These are phyloP conservation scores for Macrosteles quadrilineatus DNA, from an alignment of 1,140 invertebrate species.

Conservation along the genomic window DNA sequence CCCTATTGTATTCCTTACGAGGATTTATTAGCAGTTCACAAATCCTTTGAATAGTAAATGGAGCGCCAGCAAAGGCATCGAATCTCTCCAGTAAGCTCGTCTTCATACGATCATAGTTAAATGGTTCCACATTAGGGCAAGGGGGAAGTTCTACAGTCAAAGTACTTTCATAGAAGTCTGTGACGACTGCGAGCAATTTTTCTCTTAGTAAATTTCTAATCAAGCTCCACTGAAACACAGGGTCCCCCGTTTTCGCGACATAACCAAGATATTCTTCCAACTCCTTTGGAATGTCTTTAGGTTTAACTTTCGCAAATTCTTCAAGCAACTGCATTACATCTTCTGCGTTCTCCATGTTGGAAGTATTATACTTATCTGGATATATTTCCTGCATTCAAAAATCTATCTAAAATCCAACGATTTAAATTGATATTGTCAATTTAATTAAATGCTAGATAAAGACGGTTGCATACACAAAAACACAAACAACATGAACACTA, in stretches of 20 bases:
- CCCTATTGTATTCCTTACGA: slow-evolving; percentile 90
- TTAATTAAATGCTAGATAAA: too few relatives aligned
- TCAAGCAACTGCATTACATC: slow-evolving; percentile 78
- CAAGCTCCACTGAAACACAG: slow-evolving; percentile 88
- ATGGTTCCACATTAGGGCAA: slow-evolving; percentile 87
- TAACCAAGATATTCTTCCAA: slow-evolving; percentile 88
- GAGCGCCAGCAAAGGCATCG: slow-evolving; percentile 83
- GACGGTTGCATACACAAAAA: too few relatives aligned
- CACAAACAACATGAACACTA: too few relatives aligned
- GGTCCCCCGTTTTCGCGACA: slow-evolving; percentile 93
- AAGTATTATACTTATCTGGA: too few relatives aligned
- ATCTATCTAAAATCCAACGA: too few relatives aligned
- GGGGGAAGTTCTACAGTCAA: slow-evolving; percentile 72
- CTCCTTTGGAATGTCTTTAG: slow-evolving; percentile 81
- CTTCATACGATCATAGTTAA: slow-evolving; percentile 89
- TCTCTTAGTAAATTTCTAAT: slow-evolving; percentile 85
- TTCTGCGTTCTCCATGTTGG: slow-evolving; percentile 79
- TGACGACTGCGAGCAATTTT: slow-evolving; percentile 84
- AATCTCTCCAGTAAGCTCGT: slow-evolving; percentile 79
- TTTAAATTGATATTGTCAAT: too few relatives aligned
- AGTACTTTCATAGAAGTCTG: slow-evolving; percentile 79
- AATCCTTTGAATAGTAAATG: slow-evolving; percentile 94
- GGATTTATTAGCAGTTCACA: slow-evolving; percentile 91
- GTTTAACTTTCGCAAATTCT: slow-evolving; percentile 81
- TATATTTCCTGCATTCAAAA: too few relatives aligned